Evolutionary conservation across 64 coral and sea anemone genomes (phyloP), one percentile per base, ranked within the genome.

Genomic region (Astreopora myriophthalma): DNA sequence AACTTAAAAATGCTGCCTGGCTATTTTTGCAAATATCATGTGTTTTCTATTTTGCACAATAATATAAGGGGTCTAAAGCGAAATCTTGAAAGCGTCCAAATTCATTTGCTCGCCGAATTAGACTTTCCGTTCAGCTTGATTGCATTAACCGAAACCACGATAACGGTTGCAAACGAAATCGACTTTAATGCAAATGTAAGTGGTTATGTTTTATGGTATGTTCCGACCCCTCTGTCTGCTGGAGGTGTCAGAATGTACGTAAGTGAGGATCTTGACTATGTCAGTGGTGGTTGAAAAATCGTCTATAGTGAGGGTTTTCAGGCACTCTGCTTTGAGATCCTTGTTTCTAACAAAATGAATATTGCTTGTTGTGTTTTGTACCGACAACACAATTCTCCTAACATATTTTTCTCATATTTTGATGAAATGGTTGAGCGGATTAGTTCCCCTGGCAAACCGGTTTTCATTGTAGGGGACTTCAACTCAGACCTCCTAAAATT

Each of bases 191-290:
- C 83, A 8, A 52, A 20, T 42, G 69, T 86, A 27, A 30, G 31
- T 28, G 83, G 83, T 20, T 86, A 86, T 44, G 67, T 38, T 35
- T 86, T 86, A 39, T 60, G 69, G 67, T 69, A 86, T 44, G 83
- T 86, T 37, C 83, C 83, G 14, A 86, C 83, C 36, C 83, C 83
- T 86, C 34, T 86, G 28, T 69, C 83, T 40, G 61, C 63, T 39
- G n/a, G n/a, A n/a, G n/a, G n/a, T n/a, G n/a, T n/a, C n/a, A n/a
- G n/a, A n/a, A n/a, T n/a, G n/a, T n/a, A 86, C 27, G 69, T 86
- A 39, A 34, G 44, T 69, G 61, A 86, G 2, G 17, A 19, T 35
- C 23, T 86, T 0, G 69, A 86, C 40, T 86, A 86, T 30, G 23
- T 25, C 23, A n/a, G n/a, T n/a, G n/a, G 58, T 86, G 2, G 35